A percentile compares a stretch with the other conserved stretches of the same genome.
phyloP scores from a whole-genome alignment of 2,113 vertebrate species.

The Mus musculus region DNA sequence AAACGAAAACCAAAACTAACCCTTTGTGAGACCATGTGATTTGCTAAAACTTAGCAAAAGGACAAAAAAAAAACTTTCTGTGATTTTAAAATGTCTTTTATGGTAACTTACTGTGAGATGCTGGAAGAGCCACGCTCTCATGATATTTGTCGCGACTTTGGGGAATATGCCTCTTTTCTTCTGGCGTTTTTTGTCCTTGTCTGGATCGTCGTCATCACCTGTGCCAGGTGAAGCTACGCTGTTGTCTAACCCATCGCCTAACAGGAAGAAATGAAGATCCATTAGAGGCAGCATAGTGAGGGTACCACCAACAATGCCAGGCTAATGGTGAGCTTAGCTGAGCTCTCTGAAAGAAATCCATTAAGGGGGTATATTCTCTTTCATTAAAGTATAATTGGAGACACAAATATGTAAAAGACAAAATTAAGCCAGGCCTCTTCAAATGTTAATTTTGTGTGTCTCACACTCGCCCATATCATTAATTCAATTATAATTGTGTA shows the following conservation, averaged over 20 bases:
- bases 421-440: conserved; percentile 88
- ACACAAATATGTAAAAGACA: conserved; percentile 88
- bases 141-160: conserved; percentile 99
- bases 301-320: conserved; percentile 54
- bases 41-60: conserved; percentile 71
- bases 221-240: conserved; percentile 99
- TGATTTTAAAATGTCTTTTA: conserved; percentile 52
- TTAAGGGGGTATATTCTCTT: conserved; percentile 83
- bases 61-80: neutral
- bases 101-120: conserved; percentile 97
- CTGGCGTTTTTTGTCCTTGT: conserved; percentile 99
- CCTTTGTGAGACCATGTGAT: conserved; percentile 60
- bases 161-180: conserved; percentile 99
- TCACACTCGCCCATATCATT: conserved; percentile 90
- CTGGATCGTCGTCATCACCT: conserved; percentile 98
- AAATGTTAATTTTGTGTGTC: conserved; percentile 89
- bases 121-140: conserved; percentile 99
- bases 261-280: conserved; percentile 85
- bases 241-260: conserved; percentile 99
- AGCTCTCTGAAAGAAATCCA: conserved; percentile 79
- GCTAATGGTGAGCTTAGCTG: conserved; percentile 75
- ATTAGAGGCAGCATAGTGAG: conserved; percentile 75
- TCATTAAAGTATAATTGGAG: conserved; percentile 85
- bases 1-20: neutral
- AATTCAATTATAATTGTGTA: conserved; percentile 94